phyloP scores from a whole-genome alignment of 92 coral and sea anemone species.

The Nematostella vectensis region DNA sequence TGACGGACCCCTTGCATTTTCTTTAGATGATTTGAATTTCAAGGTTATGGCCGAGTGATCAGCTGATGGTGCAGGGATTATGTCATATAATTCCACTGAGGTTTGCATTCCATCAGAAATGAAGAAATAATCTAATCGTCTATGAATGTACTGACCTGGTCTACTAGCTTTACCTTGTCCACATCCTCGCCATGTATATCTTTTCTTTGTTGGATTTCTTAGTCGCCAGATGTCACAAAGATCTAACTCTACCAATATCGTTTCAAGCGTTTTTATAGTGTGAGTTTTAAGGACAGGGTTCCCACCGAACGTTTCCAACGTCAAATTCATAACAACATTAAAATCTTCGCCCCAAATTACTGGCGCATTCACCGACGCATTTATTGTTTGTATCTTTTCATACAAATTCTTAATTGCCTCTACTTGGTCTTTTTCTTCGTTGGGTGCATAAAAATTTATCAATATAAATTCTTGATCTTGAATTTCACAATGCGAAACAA shows the following conservation, averaged over 20 bases:
- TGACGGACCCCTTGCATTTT: slow-evolving; percentile 8
- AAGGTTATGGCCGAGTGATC: slow-evolving; percentile 12
- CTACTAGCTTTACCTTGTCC: slow-evolving; percentile 5
- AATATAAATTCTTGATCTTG: neutral
- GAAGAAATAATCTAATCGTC: slow-evolving; percentile 12
- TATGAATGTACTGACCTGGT: neutral
- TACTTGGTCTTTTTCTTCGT: neutral
- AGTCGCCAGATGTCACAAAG: slow-evolving; percentile 19
- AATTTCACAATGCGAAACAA: neutral
- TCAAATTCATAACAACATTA: neutral
- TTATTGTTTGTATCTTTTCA: neutral
- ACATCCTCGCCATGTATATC: slow-evolving; percentile 12
- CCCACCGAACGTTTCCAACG: slow-evolving; percentile 15
- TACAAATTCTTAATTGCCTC: neutral
- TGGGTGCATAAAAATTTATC: neutral
- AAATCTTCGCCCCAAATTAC: slow-evolving; percentile 12
- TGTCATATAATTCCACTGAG: slow-evolving; percentile 4
- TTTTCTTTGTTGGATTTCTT: slow-evolving; percentile 7
- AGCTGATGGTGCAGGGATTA: slow-evolving; percentile 17
- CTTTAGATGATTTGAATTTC: slow-evolving; percentile 4
- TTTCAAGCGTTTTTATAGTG: slow-evolving; percentile 7
- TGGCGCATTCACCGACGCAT: neutral
- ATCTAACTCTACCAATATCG: slow-evolving; percentile 8
- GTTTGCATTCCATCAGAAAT: slow-evolving; percentile 14
- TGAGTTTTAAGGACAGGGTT: slow-evolving; percentile 3